These are phyloP conservation scores for Virgularia gustaviana DNA, from an alignment of 92 coral and sea anemone genomes.

Conservation along the genomic window DNA sequence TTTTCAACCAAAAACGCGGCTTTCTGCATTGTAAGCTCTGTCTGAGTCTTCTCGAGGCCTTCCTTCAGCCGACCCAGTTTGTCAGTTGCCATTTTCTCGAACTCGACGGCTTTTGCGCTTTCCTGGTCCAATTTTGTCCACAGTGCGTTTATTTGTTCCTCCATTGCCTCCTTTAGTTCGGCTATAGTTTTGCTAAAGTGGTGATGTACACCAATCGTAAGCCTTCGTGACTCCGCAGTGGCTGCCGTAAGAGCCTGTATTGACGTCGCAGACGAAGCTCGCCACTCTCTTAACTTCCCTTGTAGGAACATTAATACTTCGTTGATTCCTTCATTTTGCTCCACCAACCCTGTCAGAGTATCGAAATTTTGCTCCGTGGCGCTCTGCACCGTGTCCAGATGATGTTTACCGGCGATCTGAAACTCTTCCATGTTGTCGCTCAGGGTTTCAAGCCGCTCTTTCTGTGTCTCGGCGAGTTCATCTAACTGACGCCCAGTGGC, in stretches of 20 bases:
- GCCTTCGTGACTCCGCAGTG: neutral
- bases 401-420: neutral
- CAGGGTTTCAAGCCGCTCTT: neutral
- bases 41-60: neutral
- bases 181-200: neutral
- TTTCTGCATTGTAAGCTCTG: neutral
- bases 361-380: constrained; percentile 9
- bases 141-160: too few relatives aligned
- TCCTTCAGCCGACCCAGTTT: neutral
- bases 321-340: neutral
- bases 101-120: neutral
- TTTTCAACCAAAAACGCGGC: neutral
- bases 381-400: neutral
- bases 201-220: neutral
- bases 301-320: neutral
- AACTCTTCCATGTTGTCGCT: neutral
- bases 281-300: neutral
- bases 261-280: neutral
- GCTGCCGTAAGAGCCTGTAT: neutral
- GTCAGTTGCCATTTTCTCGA: neutral
- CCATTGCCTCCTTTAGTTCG: neutral
- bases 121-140: neutral
- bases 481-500: neutral
- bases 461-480: neutral
- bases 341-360: neutral